phyloP scores from a whole-genome alignment of 2,113 vertebrate genomes.

The Actenoides hombroni region DNA sequence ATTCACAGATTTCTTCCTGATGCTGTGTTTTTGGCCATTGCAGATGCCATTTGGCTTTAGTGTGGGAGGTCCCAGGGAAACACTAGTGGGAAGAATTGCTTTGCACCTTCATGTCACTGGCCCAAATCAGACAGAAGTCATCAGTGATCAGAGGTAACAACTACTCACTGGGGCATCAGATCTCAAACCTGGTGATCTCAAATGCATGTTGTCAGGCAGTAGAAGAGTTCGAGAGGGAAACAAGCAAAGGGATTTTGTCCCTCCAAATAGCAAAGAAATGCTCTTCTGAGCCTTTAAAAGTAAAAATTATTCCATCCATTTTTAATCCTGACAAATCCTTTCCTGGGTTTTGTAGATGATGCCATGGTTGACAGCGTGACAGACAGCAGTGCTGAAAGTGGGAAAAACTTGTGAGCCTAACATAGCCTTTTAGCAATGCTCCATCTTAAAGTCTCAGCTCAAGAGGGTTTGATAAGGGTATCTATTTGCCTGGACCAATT shows the following conservation, averaged over 20 bases:
- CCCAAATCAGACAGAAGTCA: not conserved
- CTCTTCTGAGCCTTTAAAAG: not conserved
- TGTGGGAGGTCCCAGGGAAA: not conserved
- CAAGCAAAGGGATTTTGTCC: not conserved
- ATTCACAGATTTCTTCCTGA: not conserved
- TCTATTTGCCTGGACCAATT: not conserved
- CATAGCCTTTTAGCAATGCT: not conserved
- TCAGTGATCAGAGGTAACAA: not conserved
- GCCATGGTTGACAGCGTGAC: accelerated
- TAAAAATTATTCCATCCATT: not conserved
- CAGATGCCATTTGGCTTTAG: not conserved
- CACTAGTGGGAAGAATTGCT: not conserved
- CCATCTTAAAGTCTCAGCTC: not conserved
- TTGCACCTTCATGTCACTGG: not conserved
- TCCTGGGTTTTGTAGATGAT: not conserved
- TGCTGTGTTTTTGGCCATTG: not conserved
- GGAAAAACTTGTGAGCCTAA: not conserved
- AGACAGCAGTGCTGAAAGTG: not conserved
- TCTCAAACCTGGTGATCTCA: not conserved
- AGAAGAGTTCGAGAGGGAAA: not conserved
- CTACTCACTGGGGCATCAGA: not conserved
- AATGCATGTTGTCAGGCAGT: too few relatives aligned
- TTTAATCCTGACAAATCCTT: not conserved
- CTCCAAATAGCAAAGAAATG: not conserved
- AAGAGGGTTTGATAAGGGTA: not conserved